Evolutionary conservation across 2,797 vertebrate species (phyloP), one percentile per base, ranked within the genome.

Genomic region (Saxicola maurus): DNA sequence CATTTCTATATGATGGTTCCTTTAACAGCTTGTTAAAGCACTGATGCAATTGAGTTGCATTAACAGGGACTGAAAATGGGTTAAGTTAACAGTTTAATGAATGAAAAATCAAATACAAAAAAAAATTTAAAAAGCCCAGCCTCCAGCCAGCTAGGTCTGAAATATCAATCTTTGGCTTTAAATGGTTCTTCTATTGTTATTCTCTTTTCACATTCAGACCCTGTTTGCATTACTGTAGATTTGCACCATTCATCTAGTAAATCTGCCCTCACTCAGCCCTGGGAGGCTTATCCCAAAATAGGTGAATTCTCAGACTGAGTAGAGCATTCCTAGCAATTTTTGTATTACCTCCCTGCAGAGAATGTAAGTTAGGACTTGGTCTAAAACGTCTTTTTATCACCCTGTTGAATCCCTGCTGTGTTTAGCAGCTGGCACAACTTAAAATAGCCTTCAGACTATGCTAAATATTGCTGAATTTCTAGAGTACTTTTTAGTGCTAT

Each of bases 351-450:
- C 56, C 38, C 53, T 91, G 71, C 77, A 84, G 82, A 67, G 66
- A 79, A 4, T 60, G 0, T 78, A 91, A 87, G 82, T 82, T 80
- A 89, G 38, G 61, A 52, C 82, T 84, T 79, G 67, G 57, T 91
- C 71, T 93, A 71, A 94, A 89, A 93, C 84, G 85, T 91, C 89
- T 92, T 93, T 93, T 92, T 93, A 84, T 94, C 86, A 86, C 62
- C 69, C 73, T 69, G 10, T 74, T 92, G 89, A 91, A 86, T 81
- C 38, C 83, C 80, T 87, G 80, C 85, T 94, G 94, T 79, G 87
- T 94, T 93, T 78, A 89, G 79, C 94, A 94, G 94, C 95, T 92
- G 91, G 86, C 33, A 18, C 48, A 90, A 91, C 82, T 93, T 90
- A 92, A 95, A 95, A 91, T 93, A 92, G 86, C 84, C 76, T 93